These are phyloP conservation scores for Scomber colias DNA, from an alignment of 2,113 vertebrate species.

Conservation along the genomic window DNA sequence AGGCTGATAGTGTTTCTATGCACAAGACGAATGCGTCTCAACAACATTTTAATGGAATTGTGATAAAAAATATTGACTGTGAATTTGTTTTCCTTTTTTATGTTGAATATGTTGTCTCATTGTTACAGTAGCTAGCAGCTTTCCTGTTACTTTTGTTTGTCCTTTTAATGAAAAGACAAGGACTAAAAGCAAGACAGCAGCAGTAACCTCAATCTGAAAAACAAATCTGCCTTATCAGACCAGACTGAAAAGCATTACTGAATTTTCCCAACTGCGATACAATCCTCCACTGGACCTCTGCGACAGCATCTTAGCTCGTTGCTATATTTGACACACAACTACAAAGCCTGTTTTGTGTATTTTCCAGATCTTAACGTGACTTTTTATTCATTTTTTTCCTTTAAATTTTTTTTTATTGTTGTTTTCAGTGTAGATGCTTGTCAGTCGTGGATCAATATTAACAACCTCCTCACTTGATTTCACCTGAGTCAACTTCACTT, in stretches of 20 bases:
- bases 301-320: too few species aligned
- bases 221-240: conserved; percentile 48
- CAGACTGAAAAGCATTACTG: conserved; percentile 10
- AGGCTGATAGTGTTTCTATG: conserved; percentile 22
- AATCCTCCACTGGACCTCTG: too few species aligned
- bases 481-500: not conserved
- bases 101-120: not conserved
- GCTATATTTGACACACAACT: conserved; percentile 16
- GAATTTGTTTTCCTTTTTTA: conserved; percentile 13
- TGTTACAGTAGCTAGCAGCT: not conserved
- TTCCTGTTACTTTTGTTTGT: not conserved
- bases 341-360: not conserved
- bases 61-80: conserved; percentile 12
- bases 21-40: conserved; percentile 16
- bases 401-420: not conserved
- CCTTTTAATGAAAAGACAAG: conserved; percentile 3
- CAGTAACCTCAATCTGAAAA: conserved; percentile 21
- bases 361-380: not conserved
- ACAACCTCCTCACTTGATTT: conserved; percentile 8
- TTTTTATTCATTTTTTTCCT: not conserved
- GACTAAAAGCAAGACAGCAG: conserved; percentile 15
- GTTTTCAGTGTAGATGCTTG: not conserved
- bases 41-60: not conserved
- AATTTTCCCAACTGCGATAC: not conserved
- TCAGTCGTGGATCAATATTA: not conserved